Percentiles rank a stretch among this genome's conserved stretches.
Evolutionary conservation across 1,140 invertebrate genomes (phyloP).

Genomic region (Batillaria attramentaria): DNA sequence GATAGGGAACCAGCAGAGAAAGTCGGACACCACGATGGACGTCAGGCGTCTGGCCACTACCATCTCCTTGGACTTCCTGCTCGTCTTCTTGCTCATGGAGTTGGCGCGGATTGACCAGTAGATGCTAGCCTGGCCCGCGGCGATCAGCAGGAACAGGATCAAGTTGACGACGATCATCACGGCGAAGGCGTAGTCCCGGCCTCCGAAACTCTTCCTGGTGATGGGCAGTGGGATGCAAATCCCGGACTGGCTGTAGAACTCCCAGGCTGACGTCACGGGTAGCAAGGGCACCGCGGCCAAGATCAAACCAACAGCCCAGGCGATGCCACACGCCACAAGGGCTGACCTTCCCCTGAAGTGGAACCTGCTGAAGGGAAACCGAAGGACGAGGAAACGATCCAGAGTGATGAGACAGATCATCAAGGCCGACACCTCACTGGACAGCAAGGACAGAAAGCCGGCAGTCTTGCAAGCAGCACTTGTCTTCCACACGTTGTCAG

Average conservation of each 20-base stretch:
- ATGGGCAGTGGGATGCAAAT: slow-evolving; percentile 47
- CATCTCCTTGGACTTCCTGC: slow-evolving; percentile 30
- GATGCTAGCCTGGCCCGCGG: slow-evolving; percentile 43
- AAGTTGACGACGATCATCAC: slow-evolving; percentile 48
- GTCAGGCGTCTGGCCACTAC: slow-evolving; percentile 39
- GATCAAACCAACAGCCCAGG: slow-evolving; percentile 33
- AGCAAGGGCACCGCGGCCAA: slow-evolving; percentile 37
- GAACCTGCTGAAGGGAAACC: slow-evolving; percentile 50
- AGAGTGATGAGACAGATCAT: too few species aligned
- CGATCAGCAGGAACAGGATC: slow-evolving; percentile 41
- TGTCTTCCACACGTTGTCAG: slow-evolving; percentile 48
- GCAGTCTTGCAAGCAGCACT: slow-evolving; percentile 50
- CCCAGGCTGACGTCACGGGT: slow-evolving; percentile 15
- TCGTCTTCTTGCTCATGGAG: not conserved
- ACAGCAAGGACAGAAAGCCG: too few species aligned
- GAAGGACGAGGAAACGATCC: slow-evolving; percentile 49
- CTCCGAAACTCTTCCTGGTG: slow-evolving; percentile 24
- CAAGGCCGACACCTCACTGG: too few species aligned
- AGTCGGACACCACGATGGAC: slow-evolving; percentile 42
- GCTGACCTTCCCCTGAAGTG: slow-evolving; percentile 30
- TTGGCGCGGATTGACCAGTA: slow-evolving; percentile 35
- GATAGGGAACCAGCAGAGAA: slow-evolving; percentile 38
- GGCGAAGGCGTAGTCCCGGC: slow-evolving; percentile 42
- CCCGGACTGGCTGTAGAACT: slow-evolving; percentile 45
- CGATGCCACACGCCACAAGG: slow-evolving; percentile 4